These are phyloP conservation scores for Dendroctonus ponderosae DNA, from an alignment of 1,140 invertebrate genomes.

Conservation along the genomic window DNA sequence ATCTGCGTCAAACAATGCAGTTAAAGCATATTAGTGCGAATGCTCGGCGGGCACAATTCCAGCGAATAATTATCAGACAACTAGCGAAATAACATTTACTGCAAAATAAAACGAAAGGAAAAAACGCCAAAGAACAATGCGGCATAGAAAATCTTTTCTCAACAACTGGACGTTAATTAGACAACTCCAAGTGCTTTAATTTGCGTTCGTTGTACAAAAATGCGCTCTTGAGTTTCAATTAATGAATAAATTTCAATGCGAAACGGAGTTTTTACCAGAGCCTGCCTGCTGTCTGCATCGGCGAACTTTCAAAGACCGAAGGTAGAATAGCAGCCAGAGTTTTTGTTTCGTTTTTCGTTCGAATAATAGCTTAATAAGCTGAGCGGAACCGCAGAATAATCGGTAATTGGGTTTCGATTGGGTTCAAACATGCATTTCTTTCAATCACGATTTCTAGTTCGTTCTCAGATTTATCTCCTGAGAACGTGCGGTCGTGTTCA, in stretches of 20 bases:
- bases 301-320: not conserved
- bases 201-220: conserved; percentile 12
- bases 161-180: conserved; percentile 17
- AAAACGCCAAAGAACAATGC: conserved; percentile 2
- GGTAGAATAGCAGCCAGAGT: conserved; percentile 4
- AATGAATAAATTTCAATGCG: conserved; percentile 14
- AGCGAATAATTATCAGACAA: not conserved
- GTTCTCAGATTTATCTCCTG: no score
- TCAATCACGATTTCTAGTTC: no score
- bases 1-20: no score
- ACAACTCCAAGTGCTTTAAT: conserved; percentile 8
- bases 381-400: no score
- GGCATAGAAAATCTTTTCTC: conserved; percentile 11
- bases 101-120: conserved; percentile 10
- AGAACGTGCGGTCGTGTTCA: not conserved
- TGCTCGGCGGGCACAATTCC: no score
- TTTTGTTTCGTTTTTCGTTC: conserved; percentile 3
- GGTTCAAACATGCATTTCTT: no score
- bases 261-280: conserved; percentile 10
- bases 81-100: conserved; percentile 7
- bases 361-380: conserved; percentile 2
- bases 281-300: not conserved
- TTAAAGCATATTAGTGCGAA: no score
- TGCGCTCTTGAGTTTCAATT: conserved; percentile 14
- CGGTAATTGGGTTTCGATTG: no score